Percentiles rank a stretch among this genome's conserved stretches.
Evolutionary conservation across 2,888 invertebrate species (phyloP).

Genomic region (Chrysodeixis includens): DNA sequence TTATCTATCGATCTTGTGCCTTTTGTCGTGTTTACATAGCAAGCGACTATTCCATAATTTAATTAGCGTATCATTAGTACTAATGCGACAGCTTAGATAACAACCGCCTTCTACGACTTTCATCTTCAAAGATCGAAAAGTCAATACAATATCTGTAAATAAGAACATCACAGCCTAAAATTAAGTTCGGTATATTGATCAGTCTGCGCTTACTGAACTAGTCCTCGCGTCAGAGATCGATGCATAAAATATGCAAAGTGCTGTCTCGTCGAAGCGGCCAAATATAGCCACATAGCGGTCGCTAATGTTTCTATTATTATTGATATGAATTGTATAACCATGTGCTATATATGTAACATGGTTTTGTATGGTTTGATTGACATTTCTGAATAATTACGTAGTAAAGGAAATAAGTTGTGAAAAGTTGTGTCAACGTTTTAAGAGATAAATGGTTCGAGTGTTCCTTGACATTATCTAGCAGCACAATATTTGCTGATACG

Average conservation of each 20-base stretch:
- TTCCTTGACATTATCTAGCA: background rate
- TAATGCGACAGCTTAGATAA: background rate
- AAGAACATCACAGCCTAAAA: too few species aligned
- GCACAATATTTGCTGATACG: background rate
- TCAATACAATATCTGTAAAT: too few species aligned
- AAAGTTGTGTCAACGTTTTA: background rate
- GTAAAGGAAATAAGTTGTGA: background rate
- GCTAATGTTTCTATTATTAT: background rate
- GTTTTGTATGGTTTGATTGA: too few species aligned
- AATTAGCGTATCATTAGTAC: background rate
- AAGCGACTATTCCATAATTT: background rate
- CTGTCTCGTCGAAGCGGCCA: slow-evolving; percentile 3
- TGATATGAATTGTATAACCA: background rate
- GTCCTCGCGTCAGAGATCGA: background rate
- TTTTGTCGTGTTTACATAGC: background rate
- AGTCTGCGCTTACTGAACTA: background rate
- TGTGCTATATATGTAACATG: too few species aligned
- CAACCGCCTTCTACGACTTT: background rate
- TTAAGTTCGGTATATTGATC: background rate
- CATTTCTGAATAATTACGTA: too few species aligned
- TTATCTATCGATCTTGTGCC: background rate
- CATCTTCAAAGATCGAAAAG: background rate
- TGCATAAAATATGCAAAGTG: slow-evolving; percentile 15
- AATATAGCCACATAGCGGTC: background rate
- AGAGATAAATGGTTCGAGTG: slow-evolving; percentile 1